Evolutionary conservation across 2,888 invertebrate genomes (phyloP).

Genomic region (Schizaphis graminum): DNA sequence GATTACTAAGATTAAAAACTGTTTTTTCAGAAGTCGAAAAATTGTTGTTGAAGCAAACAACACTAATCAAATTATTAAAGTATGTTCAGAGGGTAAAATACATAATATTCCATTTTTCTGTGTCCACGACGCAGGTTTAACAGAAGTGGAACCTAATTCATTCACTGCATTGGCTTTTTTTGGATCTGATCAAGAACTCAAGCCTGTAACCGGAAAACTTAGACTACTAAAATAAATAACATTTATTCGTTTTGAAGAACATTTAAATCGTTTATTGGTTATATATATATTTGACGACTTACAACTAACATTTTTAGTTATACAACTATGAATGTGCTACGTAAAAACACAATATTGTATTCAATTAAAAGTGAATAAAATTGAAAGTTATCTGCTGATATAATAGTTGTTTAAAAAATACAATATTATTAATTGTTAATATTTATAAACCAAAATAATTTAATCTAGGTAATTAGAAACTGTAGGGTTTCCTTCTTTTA

Average conservation of each 20-base stretch:
- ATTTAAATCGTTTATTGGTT: conserved; percentile 51
- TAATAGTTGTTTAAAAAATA: conserved; percentile 48
- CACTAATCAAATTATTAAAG: not conserved
- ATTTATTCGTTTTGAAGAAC: conserved; percentile 25
- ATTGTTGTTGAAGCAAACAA: conserved; percentile 51
- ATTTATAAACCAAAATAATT: conserved; percentile 45
- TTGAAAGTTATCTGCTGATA: not conserved
- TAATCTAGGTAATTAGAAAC: conserved; percentile 56
- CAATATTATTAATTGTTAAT: conserved; percentile 41
- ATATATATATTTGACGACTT: not conserved
- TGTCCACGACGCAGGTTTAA: conserved; percentile 44
- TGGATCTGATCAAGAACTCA: conserved; percentile 43
- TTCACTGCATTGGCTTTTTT: conserved; percentile 55
- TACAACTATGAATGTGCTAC: conserved; percentile 49
- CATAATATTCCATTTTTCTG: conserved; percentile 40
- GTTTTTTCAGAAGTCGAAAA: conserved; percentile 50
- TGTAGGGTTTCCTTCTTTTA: not conserved
- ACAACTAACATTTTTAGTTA: conserved; percentile 34
- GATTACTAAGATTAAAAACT: not conserved
- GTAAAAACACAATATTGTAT: conserved; percentile 40
- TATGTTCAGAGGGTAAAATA: not conserved
- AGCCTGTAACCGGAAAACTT: conserved; percentile 56
- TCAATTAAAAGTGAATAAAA: conserved; percentile 37
- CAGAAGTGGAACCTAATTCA: conserved; percentile 35
- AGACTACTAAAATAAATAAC: conserved; percentile 49